Evolutionary conservation across 2,797 vertebrate genomes (phyloP), one percentile per base, ranked within the genome.

Genomic region (Lutjanus argentimaculatus): DNA sequence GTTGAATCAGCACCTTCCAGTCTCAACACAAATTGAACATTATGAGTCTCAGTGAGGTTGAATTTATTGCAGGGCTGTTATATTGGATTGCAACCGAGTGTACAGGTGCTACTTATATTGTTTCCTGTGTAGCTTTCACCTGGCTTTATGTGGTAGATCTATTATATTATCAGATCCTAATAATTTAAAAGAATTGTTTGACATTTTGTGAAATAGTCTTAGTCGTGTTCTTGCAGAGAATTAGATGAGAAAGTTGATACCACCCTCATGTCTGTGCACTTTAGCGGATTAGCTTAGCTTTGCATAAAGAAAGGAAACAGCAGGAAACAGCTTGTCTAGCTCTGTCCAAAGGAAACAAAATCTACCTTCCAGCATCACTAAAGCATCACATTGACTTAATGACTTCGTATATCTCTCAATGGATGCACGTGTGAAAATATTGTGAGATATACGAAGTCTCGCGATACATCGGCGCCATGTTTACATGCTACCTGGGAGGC

Each of bases 1-100:
- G 89, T 84, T 87, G 84, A 81, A 75, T 91, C 90, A 90, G 85
- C 87, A 85, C 25, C 70, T 84, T 76, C 74, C 69, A 53, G 55
- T 53, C 67, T 83, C 79, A 70, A 79, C 74, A 87, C 55, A 87
- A 80, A 91, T 82, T 72, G 70, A 80, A 85, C 75, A 85, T 90
- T 79, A 90, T 79, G 82, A 79, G 77, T 67, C 73, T 80, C 75
- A 69, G 53, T 63, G 72, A 72, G 78, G 78, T 58, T 64, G 55
- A 69, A 78, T 87, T 87, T 83, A 85, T 86, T 76, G 65, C 79
- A 51, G 36, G 36, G 49, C 42, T 51, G 72, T 84, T 80, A 62
- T 75, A 84, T 82, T 71, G 66, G 58, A 82, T 81, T 79, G n/a
- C 64, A 65, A 25, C 56, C 46, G 43, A 77, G 48, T 80, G 67